Conservation (phyloP, 2,888 invertebrate genomes). For the Perithous albicinctus region DNA sequence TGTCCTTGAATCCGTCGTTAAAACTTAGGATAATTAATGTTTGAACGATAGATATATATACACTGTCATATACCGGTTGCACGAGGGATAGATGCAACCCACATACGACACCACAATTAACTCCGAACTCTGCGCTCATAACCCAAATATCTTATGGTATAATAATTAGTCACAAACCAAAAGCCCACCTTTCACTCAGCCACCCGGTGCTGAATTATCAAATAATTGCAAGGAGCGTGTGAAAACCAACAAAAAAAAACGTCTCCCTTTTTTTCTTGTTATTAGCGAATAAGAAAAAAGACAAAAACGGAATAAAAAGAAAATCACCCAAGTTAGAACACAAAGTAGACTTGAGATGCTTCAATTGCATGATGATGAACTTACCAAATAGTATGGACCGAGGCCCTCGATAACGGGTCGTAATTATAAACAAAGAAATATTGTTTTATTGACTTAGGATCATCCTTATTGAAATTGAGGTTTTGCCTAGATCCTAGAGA, state of each 20-base stretch:
- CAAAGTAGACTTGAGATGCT: conserved; percentile 62
- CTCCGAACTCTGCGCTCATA: conserved; percentile 18
- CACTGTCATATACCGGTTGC: conserved; percentile 8
- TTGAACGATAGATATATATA: conserved; percentile 8
- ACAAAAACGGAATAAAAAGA: conserved; percentile 51
- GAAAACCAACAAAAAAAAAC: conserved; percentile 13
- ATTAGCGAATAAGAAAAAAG: conserved; percentile 31
- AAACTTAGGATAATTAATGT: conserved; percentile 12
- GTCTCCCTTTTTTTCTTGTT: conserved; percentile 24
- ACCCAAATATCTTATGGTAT: conserved; percentile 28
- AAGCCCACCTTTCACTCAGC: conserved; percentile 24
- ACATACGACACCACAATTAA: conserved; percentile 15
- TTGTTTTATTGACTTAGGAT: conserved; percentile 78
- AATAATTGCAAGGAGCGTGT: conserved; percentile 13
- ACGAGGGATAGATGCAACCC: background rate
- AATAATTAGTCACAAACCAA: conserved; percentile 56
- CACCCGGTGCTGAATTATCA: conserved; percentile 36
- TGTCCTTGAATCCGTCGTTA: background rate
- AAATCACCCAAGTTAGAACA: conserved; percentile 52
- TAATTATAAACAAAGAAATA: conserved; percentile 84
- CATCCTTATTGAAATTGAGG: conserved; percentile 21
- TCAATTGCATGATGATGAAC: conserved; percentile 76
- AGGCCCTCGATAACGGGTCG: conserved; percentile 83
- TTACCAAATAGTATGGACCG: conserved; percentile 82
- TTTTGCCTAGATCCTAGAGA: conserved; percentile 18